phyloP scores from a whole-genome alignment of 2,113 vertebrate species.

The Nibea coibor region DNA sequence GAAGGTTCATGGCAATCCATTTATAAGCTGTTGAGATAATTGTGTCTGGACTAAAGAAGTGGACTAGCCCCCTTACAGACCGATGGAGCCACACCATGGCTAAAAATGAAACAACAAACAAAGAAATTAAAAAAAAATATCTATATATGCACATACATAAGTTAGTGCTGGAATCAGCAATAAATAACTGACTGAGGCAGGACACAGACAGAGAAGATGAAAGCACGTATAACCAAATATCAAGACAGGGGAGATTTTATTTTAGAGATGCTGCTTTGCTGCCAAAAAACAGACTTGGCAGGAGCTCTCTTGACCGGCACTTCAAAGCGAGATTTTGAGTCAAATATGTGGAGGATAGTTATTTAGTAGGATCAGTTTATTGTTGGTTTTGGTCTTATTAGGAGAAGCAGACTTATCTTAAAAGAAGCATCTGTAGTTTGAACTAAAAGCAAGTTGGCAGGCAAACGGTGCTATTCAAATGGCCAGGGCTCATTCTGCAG shows the following conservation, averaged over 20 bases:
- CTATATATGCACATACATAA: background rate
- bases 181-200: background rate
- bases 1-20: no score
- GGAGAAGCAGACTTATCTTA: background rate
- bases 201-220: conserved; percentile 1
- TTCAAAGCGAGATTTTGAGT: background rate
- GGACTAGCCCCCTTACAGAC: no score
- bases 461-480: background rate
- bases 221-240: conserved; percentile 1
- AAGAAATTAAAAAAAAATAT: no score
- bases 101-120: no score
- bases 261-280: background rate
- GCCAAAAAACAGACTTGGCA: background rate
- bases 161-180: background rate
- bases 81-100: no score
- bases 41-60: no score
- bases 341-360: background rate
- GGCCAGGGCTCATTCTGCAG: background rate
- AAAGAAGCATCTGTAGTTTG: background rate
- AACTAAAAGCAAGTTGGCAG: background rate
- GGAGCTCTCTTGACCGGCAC: background rate
- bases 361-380: background rate
- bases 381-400: background rate
- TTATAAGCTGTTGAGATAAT: no score
- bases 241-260: background rate